Evolutionary conservation across 2,113 vertebrate genomes (phyloP).

Genomic region (Engraulis encrasicolus): DNA sequence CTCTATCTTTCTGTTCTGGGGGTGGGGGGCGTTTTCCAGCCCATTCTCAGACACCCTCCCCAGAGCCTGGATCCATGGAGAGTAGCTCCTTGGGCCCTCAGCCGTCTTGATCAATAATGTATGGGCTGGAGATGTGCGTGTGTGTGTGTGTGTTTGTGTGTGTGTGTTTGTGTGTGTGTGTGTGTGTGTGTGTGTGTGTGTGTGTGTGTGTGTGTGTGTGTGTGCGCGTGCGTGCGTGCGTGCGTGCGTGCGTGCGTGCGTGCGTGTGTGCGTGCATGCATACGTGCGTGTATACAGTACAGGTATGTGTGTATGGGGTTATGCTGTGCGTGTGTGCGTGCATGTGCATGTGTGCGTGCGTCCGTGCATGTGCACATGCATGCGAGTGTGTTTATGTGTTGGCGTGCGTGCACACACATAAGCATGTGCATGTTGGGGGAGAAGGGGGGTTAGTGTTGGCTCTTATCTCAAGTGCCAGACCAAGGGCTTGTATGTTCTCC

Average conservation of each 20-base stretch:
- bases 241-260: too few species aligned
- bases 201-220: slow-evolving; percentile 68
- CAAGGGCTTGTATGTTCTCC: slow-evolving; percentile 37
- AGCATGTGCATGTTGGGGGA: slow-evolving; percentile 19
- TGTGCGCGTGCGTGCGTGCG: too few species aligned
- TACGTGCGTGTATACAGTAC: too few species aligned
- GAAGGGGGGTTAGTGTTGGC: slow-evolving; percentile 11
- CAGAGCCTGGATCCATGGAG: slow-evolving; percentile 5
- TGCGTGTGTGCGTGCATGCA: too few species aligned
- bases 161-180: slow-evolving; percentile 52
- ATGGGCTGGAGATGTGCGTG: slow-evolving; percentile 71
- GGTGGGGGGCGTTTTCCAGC: background rate
- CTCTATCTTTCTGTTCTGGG: background rate
- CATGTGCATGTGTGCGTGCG: too few species aligned
- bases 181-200: slow-evolving; percentile 64
- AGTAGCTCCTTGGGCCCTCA: slow-evolving; percentile 62
- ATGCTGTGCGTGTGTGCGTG: too few species aligned
- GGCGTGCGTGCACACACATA: slow-evolving; percentile 57
- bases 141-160: slow-evolving; percentile 49
- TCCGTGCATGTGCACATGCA: too few species aligned
- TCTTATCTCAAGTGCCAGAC: slow-evolving; percentile 53
- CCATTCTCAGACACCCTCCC: background rate
- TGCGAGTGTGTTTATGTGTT: slow-evolving; percentile 69
- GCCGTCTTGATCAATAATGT: slow-evolving; percentile 78
- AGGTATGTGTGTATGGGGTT: too few species aligned